Percentiles rank a stretch among this genome's conserved stretches.
These are phyloP conservation scores for Saccostrea cuccullata DNA, from an alignment of 1,140 invertebrate species.

Conservation along the genomic window DNA sequence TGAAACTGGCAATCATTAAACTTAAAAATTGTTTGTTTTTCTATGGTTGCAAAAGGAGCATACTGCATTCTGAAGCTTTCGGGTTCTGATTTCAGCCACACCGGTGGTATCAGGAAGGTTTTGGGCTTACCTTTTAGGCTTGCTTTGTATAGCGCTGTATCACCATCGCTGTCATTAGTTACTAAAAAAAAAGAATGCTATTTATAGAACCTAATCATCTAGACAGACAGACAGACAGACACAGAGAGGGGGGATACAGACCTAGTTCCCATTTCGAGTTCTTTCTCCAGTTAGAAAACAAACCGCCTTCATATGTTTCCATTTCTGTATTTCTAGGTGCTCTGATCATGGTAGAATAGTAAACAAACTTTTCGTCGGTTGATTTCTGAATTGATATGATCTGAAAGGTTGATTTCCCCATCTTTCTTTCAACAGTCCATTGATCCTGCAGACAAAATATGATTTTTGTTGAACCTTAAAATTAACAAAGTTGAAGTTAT, in stretches of 20 bases:
- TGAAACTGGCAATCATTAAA: slow-evolving; percentile 12
- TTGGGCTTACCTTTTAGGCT: background rate
- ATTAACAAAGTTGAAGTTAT: background rate
- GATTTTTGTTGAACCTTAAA: background rate
- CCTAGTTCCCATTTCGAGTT: background rate
- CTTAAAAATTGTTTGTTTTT: background rate
- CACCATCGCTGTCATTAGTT: no score
- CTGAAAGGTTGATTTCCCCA: background rate
- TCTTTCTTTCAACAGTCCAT: background rate
- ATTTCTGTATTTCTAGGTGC: background rate
- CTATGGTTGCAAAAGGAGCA: background rate
- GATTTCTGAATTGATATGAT: background rate
- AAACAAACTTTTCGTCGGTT: background rate
- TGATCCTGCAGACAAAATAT: background rate
- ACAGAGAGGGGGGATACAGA: background rate
- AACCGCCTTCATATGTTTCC: background rate
- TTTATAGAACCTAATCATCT: background rate
- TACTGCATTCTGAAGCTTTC: background rate
- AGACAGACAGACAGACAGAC: background rate
- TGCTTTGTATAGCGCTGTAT: background rate
- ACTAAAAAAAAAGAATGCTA: background rate
- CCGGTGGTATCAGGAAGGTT: background rate
- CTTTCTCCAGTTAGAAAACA: background rate
- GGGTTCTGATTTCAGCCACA: background rate
- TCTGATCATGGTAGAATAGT: background rate